Evolutionary conservation across 2,888 invertebrate species (phyloP).

Genomic region (Oxytorus armatus): DNA sequence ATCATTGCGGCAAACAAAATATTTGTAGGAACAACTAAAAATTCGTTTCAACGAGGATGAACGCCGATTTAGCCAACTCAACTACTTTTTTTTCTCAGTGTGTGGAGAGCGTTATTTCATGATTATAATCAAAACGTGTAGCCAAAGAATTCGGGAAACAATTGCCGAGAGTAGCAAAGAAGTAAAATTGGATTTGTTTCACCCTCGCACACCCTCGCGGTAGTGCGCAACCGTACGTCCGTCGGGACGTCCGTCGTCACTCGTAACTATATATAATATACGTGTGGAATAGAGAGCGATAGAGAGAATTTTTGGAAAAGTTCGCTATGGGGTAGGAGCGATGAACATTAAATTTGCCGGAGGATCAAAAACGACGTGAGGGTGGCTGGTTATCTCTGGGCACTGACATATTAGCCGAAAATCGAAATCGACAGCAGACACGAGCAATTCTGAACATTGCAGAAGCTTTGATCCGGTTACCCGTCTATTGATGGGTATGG

Average conservation of each 20-base stretch:
- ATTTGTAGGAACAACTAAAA: too few species aligned
- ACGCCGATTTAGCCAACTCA: too few species aligned
- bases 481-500: conserved; percentile 53
- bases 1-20: too few species aligned
- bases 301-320: conserved; percentile 74
- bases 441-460: conserved; percentile 72
- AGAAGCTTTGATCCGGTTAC: conserved; percentile 77
- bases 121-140: conserved; percentile 39
- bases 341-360: conserved; percentile 61
- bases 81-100: too few species aligned
- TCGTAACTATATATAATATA: neutral
- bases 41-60: too few species aligned
- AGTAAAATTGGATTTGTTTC: conserved; percentile 78
- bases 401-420: conserved; percentile 79
- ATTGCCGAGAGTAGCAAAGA: conserved; percentile 65
- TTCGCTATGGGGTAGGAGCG: conserved; percentile 58
- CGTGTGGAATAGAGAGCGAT: conserved; percentile 72
- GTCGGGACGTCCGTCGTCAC: conserved; percentile 50
- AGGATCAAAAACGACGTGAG: conserved; percentile 75
- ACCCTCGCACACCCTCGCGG: too few species aligned
- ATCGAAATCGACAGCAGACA: conserved; percentile 79
- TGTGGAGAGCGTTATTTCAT: neutral
- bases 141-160: conserved; percentile 11
- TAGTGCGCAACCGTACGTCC: conserved; percentile 60
- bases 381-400: conserved; percentile 67